A percentile compares a stretch with the other conserved stretches of the same genome.
These are phyloP conservation scores for Danio rerio DNA, from an alignment of 2,113 vertebrate species.

Conservation along the genomic window DNA sequence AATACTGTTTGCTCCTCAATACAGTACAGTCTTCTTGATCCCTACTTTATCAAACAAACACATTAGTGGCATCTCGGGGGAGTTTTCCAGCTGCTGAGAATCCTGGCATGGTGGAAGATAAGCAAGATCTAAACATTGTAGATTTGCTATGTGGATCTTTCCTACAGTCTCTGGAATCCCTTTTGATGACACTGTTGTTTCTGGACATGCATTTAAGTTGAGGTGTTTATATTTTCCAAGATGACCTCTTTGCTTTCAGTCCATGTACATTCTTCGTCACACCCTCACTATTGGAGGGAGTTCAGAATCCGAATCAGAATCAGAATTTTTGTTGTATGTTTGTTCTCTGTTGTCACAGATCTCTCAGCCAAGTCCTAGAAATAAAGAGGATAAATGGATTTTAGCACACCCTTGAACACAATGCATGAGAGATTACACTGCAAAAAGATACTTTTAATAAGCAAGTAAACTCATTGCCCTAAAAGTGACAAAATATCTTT, in stretches of 20 bases:
- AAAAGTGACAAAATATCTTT: too few species aligned
- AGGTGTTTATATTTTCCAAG: slow-evolving; percentile 51
- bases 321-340: neutral
- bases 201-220: slow-evolving; percentile 30
- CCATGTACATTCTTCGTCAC: neutral
- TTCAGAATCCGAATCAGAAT: neutral
- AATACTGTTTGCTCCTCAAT: slow-evolving; percentile 18
- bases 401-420: too few species aligned
- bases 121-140: slow-evolving; percentile 30
- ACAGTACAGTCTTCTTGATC: slow-evolving; percentile 43
- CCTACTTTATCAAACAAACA: slow-evolving; percentile 28
- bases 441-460: too few species aligned
- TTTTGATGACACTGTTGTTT: slow-evolving; percentile 31
- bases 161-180: slow-evolving; percentile 29
- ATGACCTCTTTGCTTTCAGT: slow-evolving; percentile 11
- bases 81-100: slow-evolving; percentile 39
- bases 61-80: slow-evolving; percentile 29
- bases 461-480: too few species aligned
- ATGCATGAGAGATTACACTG: too few species aligned
- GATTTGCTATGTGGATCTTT: slow-evolving; percentile 31
- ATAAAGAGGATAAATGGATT: neutral
- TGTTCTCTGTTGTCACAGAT: neutral
- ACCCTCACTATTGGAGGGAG: neutral
- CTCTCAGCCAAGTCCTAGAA: slow-evolving; percentile 1
- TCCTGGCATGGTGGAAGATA: neutral